Evolutionary conservation across 2,888 invertebrate species (phyloP), one percentile per base, ranked within the genome.

Genomic region (Rotaria socialis): DNA sequence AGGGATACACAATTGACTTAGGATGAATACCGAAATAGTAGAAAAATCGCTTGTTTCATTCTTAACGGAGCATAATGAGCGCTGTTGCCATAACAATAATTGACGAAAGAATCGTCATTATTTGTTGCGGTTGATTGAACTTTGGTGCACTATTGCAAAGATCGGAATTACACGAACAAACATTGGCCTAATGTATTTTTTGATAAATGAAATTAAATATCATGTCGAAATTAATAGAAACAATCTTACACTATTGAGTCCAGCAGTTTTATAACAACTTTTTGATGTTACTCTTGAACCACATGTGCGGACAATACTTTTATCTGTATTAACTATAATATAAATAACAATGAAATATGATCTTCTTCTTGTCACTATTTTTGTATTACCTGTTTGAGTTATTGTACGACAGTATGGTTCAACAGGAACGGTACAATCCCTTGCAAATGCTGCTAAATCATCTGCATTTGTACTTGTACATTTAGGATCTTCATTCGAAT

Each of bases 221-320:
- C 3, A 52, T 52, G 3, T 14, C 27, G 27, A 16, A 27, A 27
- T 2, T 7, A 67, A 27, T 3, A 27, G 14, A 60, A 60, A 4
- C 16, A 35, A 35, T 67, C 67, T 67, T 67, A 67, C 67, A 27
- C 2, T 27, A 67, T 67, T 80, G 1, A 8, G 1, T 24, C 80
- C 80, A 80, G 80, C 47, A 14, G 80, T 80, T 80, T 80, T 80
- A 80, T 80, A 80, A 24, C 80, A 80, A 4, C 2, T 47, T n/a
- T 47, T 43, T n/a, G 11, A 24, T 47, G 47, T 22, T n/a, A 10
- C 8, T 43, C 10, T 47, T 11, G 47, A 43, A 80, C 80, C 80
- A 47, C 80, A 80, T 80, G 80, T 0, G 11, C 80, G 80, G 0
- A 80, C 47, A 47, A 80, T 47, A 47, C 80, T 80, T 24, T 16